Percentiles rank a stretch among this genome's conserved stretches.
phyloP scores from a whole-genome alignment of 92 coral and sea anemone genomes.

The Epizoanthus rinbou region DNA sequence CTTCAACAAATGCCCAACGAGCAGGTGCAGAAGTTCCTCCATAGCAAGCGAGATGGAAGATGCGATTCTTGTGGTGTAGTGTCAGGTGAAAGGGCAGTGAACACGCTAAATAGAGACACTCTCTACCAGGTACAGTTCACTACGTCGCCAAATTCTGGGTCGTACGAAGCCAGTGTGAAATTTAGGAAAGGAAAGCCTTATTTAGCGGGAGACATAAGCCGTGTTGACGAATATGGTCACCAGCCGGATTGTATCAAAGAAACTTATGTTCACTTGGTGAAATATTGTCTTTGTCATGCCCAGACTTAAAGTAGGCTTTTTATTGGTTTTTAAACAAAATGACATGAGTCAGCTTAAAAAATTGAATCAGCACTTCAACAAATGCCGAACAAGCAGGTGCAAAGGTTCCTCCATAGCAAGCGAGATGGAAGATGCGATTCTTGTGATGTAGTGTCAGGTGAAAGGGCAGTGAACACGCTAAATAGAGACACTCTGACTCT shows the following conservation, averaged over 20 bases:
- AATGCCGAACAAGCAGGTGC: conserved; percentile 59
- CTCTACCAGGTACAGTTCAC: conserved; percentile 65
- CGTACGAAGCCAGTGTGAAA: conserved; percentile 72
- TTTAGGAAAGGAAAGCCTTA: conserved; percentile 48
- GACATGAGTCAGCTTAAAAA: too few species aligned
- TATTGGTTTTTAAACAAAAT: too few species aligned
- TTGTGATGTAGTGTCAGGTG: conserved; percentile 44
- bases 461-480: conserved; percentile 41
- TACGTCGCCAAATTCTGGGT: conserved; percentile 69
- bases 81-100: conserved; percentile 37
- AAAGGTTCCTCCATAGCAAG: conserved; percentile 30
- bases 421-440: conserved; percentile 55
- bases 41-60: conserved; percentile 6
- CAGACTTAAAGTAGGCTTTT: too few species aligned
- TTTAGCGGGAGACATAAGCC: conserved; percentile 59
- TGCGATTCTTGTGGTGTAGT: conserved; percentile 66
- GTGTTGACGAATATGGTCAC: conserved; percentile 60
- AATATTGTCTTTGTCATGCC: conserved; percentile 49
- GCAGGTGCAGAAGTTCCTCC: conserved; percentile 44
- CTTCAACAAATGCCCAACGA: conserved; percentile 60
- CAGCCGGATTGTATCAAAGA: conserved; percentile 60
- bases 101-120: conserved; percentile 40
- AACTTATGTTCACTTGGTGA: conserved; percentile 46
- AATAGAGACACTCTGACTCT: conserved; percentile 38
- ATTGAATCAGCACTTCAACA: conserved; percentile 51